Base-by-base conservation (phyloP, 1,140 invertebrate species). In the Leguminivora glycinivorella region DNA sequence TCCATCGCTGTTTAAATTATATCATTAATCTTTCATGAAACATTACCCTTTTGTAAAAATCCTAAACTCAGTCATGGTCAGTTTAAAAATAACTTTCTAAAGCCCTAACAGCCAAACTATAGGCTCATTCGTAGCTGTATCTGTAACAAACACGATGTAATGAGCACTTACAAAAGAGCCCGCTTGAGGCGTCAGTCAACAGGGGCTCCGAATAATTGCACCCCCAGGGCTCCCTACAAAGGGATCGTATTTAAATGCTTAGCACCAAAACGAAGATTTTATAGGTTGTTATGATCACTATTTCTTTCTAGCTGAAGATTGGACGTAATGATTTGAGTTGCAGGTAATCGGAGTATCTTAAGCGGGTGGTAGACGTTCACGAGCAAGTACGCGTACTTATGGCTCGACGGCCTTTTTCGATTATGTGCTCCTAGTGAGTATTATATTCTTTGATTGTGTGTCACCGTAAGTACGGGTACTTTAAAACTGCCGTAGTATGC, bases 131-230 rank as follows among this genome's bases (percentile, higher is more conserved):
- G 47, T 52, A 52, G 47, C 43, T 47, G 43, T 47, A 47, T 17
- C n/a, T 9, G 19, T 52, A 52, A 52, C 47, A 52, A 52, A 58
- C 56, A 58, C 25, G 25, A 58, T 29, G 58, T 63, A 63, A 63
- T 63, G 58, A 63, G 25, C 26, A 63, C n/a, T 63, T 29, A 63
- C 58, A 63, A 63, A 58, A 63, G 58, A 63, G 58, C n/a, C 58
- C 14, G 58, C 58, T 29, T 7, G 58, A 31, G 58, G 58, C 58
- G 58, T 29, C 58, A 63, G 58, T 63, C 58, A 63, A 63, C 58
- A 29, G 56, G 58, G 58, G 58, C 58, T 52, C 26, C n/a, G 25
- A 34, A 63, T 63, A 63, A 63, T 63, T 63, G 58, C 58, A 1
- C 29, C 58, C 58, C n/a, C 1, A 29, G 25, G 58, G 25, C 6